phyloP scores from a whole-genome alignment of 2,888 invertebrate species.

The Mythimna albipuncta region DNA sequence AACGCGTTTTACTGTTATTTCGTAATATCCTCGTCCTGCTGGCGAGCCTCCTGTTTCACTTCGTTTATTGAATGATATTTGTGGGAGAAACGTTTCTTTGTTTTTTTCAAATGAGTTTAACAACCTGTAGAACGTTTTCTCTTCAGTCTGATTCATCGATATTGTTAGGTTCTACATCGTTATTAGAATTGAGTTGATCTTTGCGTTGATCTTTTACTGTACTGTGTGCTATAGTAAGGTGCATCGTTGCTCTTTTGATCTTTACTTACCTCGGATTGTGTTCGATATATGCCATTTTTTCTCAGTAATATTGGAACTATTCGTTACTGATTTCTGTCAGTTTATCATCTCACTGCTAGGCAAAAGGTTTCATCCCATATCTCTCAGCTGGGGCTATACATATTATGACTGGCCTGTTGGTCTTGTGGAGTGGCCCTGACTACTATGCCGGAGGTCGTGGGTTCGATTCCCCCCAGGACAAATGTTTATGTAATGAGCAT shows the following conservation, averaged over 20 bases:
- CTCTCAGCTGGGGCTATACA: background rate
- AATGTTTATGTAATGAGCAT: no score
- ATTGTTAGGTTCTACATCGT: background rate
- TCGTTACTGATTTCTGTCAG: background rate
- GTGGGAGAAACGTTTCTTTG: slow-evolving; percentile 29
- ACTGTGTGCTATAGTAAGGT: background rate
- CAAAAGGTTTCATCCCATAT: background rate
- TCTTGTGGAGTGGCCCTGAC: no score
- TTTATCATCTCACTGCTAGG: background rate
- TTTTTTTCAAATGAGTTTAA: slow-evolving; percentile 16
- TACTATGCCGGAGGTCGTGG: no score
- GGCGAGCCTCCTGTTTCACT: slow-evolving; percentile 52
- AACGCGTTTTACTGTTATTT: slow-evolving; percentile 71
- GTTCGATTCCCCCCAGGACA: no score
- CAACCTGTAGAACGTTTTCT: slow-evolving; percentile 27
- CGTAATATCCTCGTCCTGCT: slow-evolving; percentile 75
- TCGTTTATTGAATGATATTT: slow-evolving; percentile 25
- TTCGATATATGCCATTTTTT: background rate
- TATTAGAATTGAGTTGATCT: background rate
- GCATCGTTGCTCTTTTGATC: background rate
- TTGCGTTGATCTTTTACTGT: background rate
- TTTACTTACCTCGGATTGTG: no score
- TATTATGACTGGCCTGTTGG: no score
- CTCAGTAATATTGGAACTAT: background rate
- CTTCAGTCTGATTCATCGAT: slow-evolving; percentile 21